Base-by-base conservation (phyloP, 2,888 invertebrate species). In the Rhopalosiphum nymphaeae region DNA sequence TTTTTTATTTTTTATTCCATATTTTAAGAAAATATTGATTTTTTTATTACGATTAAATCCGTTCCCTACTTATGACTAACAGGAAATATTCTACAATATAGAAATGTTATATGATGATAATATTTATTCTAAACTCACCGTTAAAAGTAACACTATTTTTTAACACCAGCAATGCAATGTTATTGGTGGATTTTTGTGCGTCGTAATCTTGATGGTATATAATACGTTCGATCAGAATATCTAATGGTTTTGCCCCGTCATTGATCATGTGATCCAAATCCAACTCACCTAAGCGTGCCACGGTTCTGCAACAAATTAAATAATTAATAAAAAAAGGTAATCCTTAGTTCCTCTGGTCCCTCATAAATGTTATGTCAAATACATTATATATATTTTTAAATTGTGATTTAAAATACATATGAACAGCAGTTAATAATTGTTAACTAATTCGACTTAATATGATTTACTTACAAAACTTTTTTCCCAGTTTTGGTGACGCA, bases 261-360 rank as follows among this genome's bases (percentile, higher is more conserved):
- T 67, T 42, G 9, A 91, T 88, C 1, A 57, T 57, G 16, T 94
- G 89, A 57, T 95, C 93, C 53, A 95, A 91, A 89, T 94, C 94
- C 67, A 95, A 91, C 53, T 95, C 95, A 9, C 95, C 95, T 44
- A 95, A 49, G 16, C 95, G 93, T 46, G 94, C 95, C 9, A 92
- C 44, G 46, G 85, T 89, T 78, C 95, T 95, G 21, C 26, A 26
- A 89, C 7, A 44, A 44, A 61, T 89, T 3, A 3, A 36, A n/a
- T n/a, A 16, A 46, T 25, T 44, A n/a, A 46, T 26, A 46, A 11
- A 25, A 87, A 53, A 25, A 25, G 36, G 21, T 78, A 36, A 2
- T 78, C 3, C 9, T 36, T 26, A 78, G 21, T 36, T 36, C 7
- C 36, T 78, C 21, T 26, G 36, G 21, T 36, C 21, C 7, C 36